Base-by-base conservation (phyloP, 2,888 invertebrate species). In the Crepidodera aurea region DNA sequence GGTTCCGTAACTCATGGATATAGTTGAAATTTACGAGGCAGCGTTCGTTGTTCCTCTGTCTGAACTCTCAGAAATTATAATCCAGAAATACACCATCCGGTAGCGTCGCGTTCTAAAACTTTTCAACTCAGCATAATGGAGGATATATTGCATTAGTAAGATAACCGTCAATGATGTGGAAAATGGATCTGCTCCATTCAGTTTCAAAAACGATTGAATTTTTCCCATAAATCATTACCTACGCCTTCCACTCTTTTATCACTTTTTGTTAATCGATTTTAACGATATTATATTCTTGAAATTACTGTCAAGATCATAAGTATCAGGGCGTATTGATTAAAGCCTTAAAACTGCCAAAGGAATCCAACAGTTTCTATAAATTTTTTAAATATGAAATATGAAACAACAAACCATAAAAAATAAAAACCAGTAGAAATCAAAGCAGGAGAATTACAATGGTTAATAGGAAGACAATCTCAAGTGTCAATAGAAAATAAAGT, bases 91-190 rank as follows among this genome's bases (percentile, higher is more conserved):
- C 15, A 37, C 46, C 46, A 46, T 46, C 46, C 46, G 25, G 46
- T 13, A 22, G 22, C 25, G n/a, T n/a, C n/a, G 46, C 46, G 46
- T 25, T 46, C 46, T 46, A 46, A 46, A 46, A 46, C 10, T 46
- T 46, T 25, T 46, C 46, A 46, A 22, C 25, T 46, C 46, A 22
- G 46, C 46, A 46, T 46, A 46, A 46, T 46, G 46, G 46, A 46
- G 25, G 13, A 46, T 46, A 46, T 46, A 46, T 46, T 13, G 46
- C 46, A 25, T 46, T 46, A 46, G 22, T 46, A 22, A 46, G 22
- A 25, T 46, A 46, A 6, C 46, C 25, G 25, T 46, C 46, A 46
- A 46, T 46, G 46, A 46, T 46, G 25, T 46, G 46, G 46, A 46
- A 42, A 46, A 46, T 46, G 12, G 46, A 19, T 46, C 46, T 25